Evolutionary conservation across 2,888 invertebrate species (phyloP).

Genomic region (Drosophila eohydei): DNA sequence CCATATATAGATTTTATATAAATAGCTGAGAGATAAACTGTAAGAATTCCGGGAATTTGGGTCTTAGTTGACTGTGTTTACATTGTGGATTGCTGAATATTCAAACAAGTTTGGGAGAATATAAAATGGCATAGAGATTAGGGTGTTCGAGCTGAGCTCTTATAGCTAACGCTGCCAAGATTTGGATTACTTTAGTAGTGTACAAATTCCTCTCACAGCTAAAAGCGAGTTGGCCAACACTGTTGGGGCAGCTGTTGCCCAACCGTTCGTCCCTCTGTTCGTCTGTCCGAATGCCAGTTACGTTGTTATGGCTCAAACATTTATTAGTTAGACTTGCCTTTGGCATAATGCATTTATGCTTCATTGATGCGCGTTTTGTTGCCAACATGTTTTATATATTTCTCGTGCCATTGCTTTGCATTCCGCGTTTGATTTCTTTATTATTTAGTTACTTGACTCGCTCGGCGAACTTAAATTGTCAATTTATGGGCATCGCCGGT

Average conservation of each 20-base stretch:
- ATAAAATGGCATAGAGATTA: not conserved
- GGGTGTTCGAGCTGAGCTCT: not conserved
- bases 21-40: not conserved
- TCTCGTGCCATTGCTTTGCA: constrained; percentile 11
- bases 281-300: constrained; percentile 10
- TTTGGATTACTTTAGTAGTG: not conserved
- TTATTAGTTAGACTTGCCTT: constrained; percentile 74
- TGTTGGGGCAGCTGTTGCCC: constrained; percentile 10
- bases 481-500: constrained; percentile 72
- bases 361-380: constrained; percentile 71
- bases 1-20: not conserved
- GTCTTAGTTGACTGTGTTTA: not conserved
- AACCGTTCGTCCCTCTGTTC: not conserved
- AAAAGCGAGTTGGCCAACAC: constrained; percentile 15
- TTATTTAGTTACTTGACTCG: constrained; percentile 54
- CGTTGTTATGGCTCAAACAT: constrained; percentile 62
- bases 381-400: constrained; percentile 51
- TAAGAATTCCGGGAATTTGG: not conserved
- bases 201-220: not conserved
- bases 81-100: not conserved
- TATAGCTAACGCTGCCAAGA: not conserved
- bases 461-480: constrained; percentile 74
- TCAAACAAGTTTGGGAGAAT: too few species aligned
- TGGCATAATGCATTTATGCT: constrained; percentile 69
- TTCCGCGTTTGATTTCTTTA: constrained; percentile 23